phyloP scores from a whole-genome alignment of 2,797 vertebrate genomes.

The Ceryle rudis region DNA sequence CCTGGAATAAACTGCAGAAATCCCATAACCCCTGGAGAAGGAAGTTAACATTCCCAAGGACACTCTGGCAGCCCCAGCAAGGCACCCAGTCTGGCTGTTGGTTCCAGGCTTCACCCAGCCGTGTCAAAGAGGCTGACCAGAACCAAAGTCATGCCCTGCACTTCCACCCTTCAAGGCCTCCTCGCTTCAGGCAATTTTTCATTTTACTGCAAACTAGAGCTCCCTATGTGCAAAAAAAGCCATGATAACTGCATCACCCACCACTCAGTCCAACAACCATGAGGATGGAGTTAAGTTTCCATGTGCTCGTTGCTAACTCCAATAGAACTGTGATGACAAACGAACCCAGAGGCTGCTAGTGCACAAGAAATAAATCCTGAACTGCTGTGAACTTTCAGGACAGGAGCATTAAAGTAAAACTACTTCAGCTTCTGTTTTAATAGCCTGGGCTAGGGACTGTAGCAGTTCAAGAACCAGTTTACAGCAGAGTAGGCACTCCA shows the following conservation, averaged over 20 bases:
- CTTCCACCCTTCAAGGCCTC: background rate
- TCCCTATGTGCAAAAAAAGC: background rate
- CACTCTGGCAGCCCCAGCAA: background rate
- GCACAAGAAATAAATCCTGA: background rate
- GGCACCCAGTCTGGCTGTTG: background rate
- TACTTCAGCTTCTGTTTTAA: background rate
- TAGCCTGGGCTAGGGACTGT: background rate
- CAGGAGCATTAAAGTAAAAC: background rate
- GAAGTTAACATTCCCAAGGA: background rate
- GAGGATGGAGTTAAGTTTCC: background rate
- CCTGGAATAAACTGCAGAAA: background rate
- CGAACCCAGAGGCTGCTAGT: background rate
- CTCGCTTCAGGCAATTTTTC: background rate
- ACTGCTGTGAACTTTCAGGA: background rate
- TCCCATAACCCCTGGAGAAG: background rate
- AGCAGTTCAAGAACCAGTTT: background rate
- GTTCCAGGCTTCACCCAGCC: background rate
- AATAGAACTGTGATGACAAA: background rate
- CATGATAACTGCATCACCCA: background rate
- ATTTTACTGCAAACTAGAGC: background rate
- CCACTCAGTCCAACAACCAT: accelerated
- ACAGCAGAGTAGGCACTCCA: background rate
- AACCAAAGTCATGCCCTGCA: background rate
- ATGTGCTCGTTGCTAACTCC: background rate
- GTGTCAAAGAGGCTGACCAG: background rate